Base-by-base conservation (phyloP, 2,888 invertebrate species). In the Sarcophaga caerulescens region DNA sequence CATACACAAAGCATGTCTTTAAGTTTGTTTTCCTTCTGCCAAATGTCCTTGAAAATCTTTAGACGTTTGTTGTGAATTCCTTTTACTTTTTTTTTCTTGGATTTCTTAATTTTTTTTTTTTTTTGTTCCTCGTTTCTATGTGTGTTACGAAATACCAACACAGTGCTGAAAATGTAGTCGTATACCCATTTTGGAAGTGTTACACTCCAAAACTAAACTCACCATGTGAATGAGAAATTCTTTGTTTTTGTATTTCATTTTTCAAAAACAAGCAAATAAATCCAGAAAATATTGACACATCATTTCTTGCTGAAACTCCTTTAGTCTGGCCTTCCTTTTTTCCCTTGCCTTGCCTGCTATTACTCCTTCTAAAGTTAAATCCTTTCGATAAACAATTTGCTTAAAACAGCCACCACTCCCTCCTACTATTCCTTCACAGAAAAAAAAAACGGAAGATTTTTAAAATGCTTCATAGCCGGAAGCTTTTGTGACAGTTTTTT, bases 31-130 rank as follows among this genome's bases (percentile, higher is more conserved):
- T 52, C 17, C 3, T 52, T 19, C 65, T 70, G 19, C 10, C 59
- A 68, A 84, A 84, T 86, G 86, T 86, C 86, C 86, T 86, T 86
- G 86, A 86, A 79, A 86, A 84, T 86, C 86, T 86, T 86, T 75
- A 84, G 86, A 84, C 81, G 66, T 84, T 71, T 65, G 65, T 75
- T 81, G 59, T 68, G 73, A 45, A 74, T 81, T 74, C 60, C 47
- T 82, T 82, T 74, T n/a, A n/a, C 70, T 76, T 60, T 66, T 62
- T 23, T 75, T 35, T 81, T 23, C 80, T 62, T 81, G 25, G 1
- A 76, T n/a, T 76, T 70, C 62, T 70, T 69, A 17, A 47, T 14
- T 14, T 47, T 47, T 47, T 14, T 19, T 45, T 60, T 60, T 44
- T 57, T 52, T 44, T 69, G 35, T 44, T 44, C 78, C 2, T 35